These are phyloP conservation scores for Nephrotoma flavescens DNA, from an alignment of 2,888 invertebrate species.

Conservation along the genomic window DNA sequence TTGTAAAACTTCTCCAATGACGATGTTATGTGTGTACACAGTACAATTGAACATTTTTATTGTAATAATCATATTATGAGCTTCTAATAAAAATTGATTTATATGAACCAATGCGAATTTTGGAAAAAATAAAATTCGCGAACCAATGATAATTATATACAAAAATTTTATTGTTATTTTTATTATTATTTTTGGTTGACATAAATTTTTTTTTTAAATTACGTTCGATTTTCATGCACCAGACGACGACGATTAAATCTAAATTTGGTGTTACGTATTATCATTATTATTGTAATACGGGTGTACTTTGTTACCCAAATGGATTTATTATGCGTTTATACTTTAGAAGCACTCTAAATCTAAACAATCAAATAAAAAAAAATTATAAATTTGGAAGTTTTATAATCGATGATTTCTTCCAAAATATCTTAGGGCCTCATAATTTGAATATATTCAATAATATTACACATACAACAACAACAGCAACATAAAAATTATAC, in stretches of 20 bases:
- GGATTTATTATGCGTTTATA: background rate
- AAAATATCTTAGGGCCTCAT: background rate
- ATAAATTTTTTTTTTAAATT: background rate
- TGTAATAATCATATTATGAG: background rate
- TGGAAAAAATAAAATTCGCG: background rate
- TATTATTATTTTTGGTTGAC: background rate
- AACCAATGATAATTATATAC: background rate
- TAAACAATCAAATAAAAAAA: background rate
- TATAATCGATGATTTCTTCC: background rate
- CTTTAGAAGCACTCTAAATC: background rate
- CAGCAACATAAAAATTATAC: background rate
- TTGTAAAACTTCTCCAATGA: background rate
- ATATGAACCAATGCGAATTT: background rate
- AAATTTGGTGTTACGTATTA: background rate
- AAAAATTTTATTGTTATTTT: background rate
- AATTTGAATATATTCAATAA: background rate
- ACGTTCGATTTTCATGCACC: background rate
- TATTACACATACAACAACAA: background rate
- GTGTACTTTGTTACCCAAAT: background rate
- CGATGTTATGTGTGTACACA: background rate
- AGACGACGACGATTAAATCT: background rate
- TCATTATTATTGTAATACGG: background rate
- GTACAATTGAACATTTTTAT: background rate
- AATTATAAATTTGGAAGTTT: background rate
- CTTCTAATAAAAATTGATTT: background rate